Evolutionary conservation across 2,888 invertebrate species (phyloP), one percentile per base, ranked within the genome.

Genomic region (Amiota communis): DNA sequence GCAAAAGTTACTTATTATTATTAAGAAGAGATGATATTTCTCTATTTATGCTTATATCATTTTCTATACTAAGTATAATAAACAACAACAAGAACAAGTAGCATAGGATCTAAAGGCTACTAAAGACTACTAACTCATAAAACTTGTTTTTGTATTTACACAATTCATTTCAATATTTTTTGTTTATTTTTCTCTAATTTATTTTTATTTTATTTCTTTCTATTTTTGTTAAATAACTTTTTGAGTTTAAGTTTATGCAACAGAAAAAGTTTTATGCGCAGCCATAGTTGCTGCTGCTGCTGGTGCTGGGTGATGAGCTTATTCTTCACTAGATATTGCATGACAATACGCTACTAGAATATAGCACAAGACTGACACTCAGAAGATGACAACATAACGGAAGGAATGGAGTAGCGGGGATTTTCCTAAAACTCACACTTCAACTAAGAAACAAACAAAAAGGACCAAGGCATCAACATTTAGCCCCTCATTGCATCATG

Each of bases 211-310:
- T 65, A 11, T n/a, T 47, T 65, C 12, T 53, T 53, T 53, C 12
- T n/a, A 15, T 10, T 74, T 75, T 79, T 75, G 72, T 70, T 71
- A 70, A 74, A 71, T 70, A 76, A 76, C 70, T 71, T 78, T 72
- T 64, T 20, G 74, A 78, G 70, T 72, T 73, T 71, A 57, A 72
- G 48, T 73, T 73, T 64, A 67, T 65, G 65, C 67, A 68, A 68
- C 61, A 57, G 57, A 68, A 36, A 73, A 76, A 79, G 75, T 79
- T 78, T 77, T 63, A 57, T 20, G 68, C 59, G 73, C 65, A 64
- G 67, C 53, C 6, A 36, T 36, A 9, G n/a, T 13, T 63, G 3
- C 63, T n/a, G n/a, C 63, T 17, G 23, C 8, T 13, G 12, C 53
- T 53, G 53, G 1, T 15, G 67, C 67, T 63, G 67, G 64, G 57